Conservation (phyloP, 2,888 invertebrate genomes). For the Sisyra terminalis region DNA sequence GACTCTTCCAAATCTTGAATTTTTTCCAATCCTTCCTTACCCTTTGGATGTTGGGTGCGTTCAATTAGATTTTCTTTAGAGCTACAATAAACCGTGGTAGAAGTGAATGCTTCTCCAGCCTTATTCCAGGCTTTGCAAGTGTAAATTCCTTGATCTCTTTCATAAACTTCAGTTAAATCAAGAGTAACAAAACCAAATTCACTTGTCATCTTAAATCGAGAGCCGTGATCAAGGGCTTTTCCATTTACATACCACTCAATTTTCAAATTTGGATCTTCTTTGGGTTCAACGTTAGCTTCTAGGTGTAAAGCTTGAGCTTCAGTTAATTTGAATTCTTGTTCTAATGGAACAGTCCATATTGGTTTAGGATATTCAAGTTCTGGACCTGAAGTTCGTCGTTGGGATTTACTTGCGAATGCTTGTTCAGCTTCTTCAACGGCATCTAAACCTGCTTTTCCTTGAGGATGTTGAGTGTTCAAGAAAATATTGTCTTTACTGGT, state of each 20-base stretch:
- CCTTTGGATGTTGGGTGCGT: constrained; percentile 85
- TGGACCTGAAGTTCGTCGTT: constrained; percentile 48
- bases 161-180: constrained; percentile 81
- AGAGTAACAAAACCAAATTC: constrained; percentile 95
- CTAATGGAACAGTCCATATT: constrained; percentile 68
- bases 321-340: constrained; percentile 60
- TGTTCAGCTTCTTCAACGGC: constrained; percentile 82
- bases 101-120: constrained; percentile 81
- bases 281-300: constrained; percentile 89
- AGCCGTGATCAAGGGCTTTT: constrained; percentile 69
- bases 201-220: constrained; percentile 79
- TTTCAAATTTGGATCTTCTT: constrained; percentile 76
- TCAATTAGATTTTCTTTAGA: constrained; percentile 73
- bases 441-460: constrained; percentile 78
- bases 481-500: constrained; percentile 64
- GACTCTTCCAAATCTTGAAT: constrained; percentile 85
- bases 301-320: constrained; percentile 80
- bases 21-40: constrained; percentile 80
- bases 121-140: constrained; percentile 82
- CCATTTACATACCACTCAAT: constrained; percentile 94
- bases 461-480: constrained; percentile 87
- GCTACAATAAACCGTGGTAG: constrained; percentile 71
- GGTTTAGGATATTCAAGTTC: constrained; percentile 72
- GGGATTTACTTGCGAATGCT: constrained; percentile 53
- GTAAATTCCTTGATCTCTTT: constrained; percentile 86